A percentile compares a stretch with the other conserved stretches of the same genome.
Evolutionary conservation across 2,797 vertebrate genomes (phyloP).

Genomic region (Astyanax mexicanus): DNA sequence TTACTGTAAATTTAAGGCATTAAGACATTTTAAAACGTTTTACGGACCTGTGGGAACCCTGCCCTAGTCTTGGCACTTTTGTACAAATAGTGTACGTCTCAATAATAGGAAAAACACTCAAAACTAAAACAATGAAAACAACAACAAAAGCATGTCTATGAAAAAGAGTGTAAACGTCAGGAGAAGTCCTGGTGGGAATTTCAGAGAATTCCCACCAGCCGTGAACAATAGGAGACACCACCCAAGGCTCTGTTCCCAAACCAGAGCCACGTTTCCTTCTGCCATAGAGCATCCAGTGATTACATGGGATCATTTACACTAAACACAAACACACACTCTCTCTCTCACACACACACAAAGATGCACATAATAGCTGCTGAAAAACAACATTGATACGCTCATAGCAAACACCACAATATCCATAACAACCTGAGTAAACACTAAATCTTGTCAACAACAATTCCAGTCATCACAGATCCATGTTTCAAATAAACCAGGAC

Average conservation of each 20-base stretch:
- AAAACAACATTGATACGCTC: not conserved
- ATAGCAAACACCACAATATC: not conserved
- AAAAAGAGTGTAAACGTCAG: slow-evolving; percentile 17
- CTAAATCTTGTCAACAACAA: not conserved
- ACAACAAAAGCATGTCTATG: not conserved
- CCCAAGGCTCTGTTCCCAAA: slow-evolving; percentile 46
- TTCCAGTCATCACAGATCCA: not conserved
- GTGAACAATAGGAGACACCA: slow-evolving; percentile 42
- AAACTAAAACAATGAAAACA: not conserved
- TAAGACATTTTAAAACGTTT: no score
- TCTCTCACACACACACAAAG: slow-evolving; percentile 21
- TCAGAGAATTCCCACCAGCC: not conserved
- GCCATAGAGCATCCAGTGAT: not conserved
- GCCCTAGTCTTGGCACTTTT: no score
- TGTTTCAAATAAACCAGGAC: slow-evolving; percentile 5
- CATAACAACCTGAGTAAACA: not conserved
- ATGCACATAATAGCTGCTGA: not conserved
- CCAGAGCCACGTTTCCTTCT: slow-evolving; percentile 29
- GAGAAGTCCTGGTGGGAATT: slow-evolving; percentile 9
- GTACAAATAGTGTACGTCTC: no score
- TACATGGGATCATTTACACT: slow-evolving; percentile 8
- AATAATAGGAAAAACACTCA: not conserved
- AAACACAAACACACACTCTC: slow-evolving; percentile 29
- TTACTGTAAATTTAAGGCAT: no score
- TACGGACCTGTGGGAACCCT: no score